A percentile compares a stretch with the other conserved stretches of the same genome.
These are phyloP conservation scores for Drosophila dives DNA, from an alignment of 2,888 invertebrate genomes.

Conservation along the genomic window DNA sequence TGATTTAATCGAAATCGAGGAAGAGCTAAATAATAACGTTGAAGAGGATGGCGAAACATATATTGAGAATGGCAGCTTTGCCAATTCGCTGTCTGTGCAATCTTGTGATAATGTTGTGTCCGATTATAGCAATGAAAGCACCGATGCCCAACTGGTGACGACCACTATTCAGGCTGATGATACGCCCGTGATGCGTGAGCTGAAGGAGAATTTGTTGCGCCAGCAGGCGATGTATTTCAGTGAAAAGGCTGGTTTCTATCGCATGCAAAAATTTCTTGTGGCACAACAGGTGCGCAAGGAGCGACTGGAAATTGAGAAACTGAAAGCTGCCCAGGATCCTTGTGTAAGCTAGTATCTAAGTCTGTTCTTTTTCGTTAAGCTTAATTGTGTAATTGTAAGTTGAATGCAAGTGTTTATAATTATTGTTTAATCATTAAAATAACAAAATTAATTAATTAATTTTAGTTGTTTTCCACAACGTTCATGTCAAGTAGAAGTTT, in stretches of 20 bases:
- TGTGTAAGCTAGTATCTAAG: conserved; percentile 9
- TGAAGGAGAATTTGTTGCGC: conserved; percentile 70
- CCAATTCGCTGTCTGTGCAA: conserved; percentile 27
- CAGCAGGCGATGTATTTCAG: conserved; percentile 78
- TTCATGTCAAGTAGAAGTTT: conserved; percentile 72
- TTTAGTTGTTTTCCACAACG: conserved; percentile 53
- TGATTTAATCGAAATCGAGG: conserved; percentile 49
- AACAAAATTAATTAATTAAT: conserved; percentile 32
- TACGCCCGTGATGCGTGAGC: conserved; percentile 44
- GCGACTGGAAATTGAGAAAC: conserved; percentile 48
- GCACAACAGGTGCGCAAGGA: conserved; percentile 75
- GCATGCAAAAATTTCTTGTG: conserved; percentile 79
- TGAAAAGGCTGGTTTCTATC: conserved; percentile 78
- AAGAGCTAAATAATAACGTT: conserved; percentile 23
- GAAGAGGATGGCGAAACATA: conserved; percentile 33
- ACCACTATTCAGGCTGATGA: conserved; percentile 54
- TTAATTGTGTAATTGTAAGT: conserved; percentile 45
- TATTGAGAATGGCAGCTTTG: conserved; percentile 27
- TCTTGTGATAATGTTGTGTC: conserved; percentile 40
- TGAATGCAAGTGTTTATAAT: conserved; percentile 37
- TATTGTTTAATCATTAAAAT: conserved; percentile 40
- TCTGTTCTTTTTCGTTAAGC: neutral
- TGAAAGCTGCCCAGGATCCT: conserved; percentile 10
- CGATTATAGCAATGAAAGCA: conserved; percentile 53
- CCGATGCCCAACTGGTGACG: conserved; percentile 48